Conservation (phyloP, 2,113 vertebrate genomes). For the Paedocypris sp. region DNA sequence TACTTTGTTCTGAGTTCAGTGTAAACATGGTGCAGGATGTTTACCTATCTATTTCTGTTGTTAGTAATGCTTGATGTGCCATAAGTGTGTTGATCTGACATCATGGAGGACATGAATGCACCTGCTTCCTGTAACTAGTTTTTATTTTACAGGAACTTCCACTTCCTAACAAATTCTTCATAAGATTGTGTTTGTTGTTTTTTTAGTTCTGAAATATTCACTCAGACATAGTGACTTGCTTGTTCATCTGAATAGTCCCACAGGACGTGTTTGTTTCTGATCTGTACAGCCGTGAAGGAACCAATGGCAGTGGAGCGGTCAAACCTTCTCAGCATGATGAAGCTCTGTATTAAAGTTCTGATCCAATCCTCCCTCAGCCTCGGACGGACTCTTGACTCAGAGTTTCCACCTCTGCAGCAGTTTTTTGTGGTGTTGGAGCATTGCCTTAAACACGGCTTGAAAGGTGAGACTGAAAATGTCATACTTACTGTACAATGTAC, state of each 20-base stretch:
- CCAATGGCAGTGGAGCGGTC: conserved; percentile 78
- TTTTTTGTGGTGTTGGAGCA: conserved; percentile 94
- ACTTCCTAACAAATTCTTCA: background rate
- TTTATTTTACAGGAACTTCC: conserved; percentile 2
- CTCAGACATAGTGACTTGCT: background rate
- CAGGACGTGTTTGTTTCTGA: background rate
- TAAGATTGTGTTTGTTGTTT: conserved; percentile 5
- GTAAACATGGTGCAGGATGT: background rate
- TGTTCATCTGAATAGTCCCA: background rate
- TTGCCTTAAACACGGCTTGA: conserved; percentile 92
- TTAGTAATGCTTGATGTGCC: background rate
- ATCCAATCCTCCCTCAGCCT: conserved; percentile 90
- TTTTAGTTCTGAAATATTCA: background rate
- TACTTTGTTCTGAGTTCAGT: no score
- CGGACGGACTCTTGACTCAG: conserved; percentile 84
- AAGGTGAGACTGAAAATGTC: conserved; percentile 62
- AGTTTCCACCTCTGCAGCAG: conserved; percentile 88
- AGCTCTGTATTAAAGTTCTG: conserved; percentile 85
- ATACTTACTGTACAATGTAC: background rate
- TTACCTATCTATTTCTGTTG: background rate
- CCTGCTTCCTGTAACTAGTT: conserved; percentile 1
- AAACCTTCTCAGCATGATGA: conserved; percentile 95
- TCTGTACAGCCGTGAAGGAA: conserved; percentile 47
- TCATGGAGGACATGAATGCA: background rate
- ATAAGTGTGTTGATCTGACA: background rate